Evolutionary conservation across 2,113 vertebrate genomes (phyloP).

Genomic region (Myotis davidii): DNA sequence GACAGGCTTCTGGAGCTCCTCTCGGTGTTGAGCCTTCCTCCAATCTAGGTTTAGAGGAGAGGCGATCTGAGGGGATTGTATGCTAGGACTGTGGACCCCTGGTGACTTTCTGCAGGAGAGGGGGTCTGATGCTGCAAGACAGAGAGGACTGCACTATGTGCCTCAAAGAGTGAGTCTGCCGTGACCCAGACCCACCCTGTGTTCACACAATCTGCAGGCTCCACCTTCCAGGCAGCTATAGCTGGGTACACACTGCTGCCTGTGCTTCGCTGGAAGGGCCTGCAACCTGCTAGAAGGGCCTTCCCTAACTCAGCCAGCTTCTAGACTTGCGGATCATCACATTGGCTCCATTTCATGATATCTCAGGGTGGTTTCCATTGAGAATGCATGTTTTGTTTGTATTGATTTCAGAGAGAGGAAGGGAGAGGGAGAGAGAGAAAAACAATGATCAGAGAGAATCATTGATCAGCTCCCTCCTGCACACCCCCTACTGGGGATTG

Average conservation of each 20-base stretch:
- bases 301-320: not conserved
- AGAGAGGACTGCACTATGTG: constrained; percentile 64
- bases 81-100: constrained; percentile 75
- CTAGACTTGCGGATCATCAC: not conserved
- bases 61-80: constrained; percentile 56
- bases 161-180: not conserved
- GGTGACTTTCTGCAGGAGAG: constrained; percentile 78
- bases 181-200: not conserved
- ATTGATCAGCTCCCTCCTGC: no score
- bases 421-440: no score
- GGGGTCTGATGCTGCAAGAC: constrained; percentile 71
- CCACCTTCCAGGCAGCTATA: not conserved
- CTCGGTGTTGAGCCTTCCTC: not conserved
- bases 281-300: not conserved
- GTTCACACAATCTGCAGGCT: not conserved
- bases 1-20: not conserved
- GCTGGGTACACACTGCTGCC: not conserved
- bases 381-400: not conserved
- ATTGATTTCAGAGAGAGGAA: no score
- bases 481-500: no score
- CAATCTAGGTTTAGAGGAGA: not conserved
- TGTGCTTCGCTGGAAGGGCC: no score
- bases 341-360: not conserved
- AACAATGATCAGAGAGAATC: no score
- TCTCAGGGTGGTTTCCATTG: not conserved